A percentile compares a stretch with the other conserved stretches of the same genome.
Conservation (phyloP, 1,140 invertebrate species). For the Dinothrombium tinctorium region DNA sequence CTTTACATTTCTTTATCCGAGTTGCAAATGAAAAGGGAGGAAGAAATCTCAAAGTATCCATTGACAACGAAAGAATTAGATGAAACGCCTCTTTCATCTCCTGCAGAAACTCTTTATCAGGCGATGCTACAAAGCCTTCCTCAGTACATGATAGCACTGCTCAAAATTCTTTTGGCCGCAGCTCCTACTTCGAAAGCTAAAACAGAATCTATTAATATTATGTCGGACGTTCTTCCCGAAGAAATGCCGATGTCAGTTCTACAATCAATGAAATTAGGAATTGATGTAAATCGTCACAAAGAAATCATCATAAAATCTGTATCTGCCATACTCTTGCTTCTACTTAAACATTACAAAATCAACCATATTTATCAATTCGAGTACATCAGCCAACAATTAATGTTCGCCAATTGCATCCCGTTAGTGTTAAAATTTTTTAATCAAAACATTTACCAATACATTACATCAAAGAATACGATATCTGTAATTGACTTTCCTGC, state of each 20-base stretch:
- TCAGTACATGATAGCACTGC: constrained; percentile 84
- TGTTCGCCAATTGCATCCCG: constrained; percentile 98
- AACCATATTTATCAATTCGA: constrained; percentile 99
- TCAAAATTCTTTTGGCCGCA: constrained; percentile 90
- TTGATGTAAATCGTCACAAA: constrained; percentile 94
- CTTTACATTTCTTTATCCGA: constrained; percentile 27
- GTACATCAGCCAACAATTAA: constrained; percentile 94
- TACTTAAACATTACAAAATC: constrained; percentile 96
- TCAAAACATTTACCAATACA: constrained; percentile 87
- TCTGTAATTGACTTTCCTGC: constrained; percentile 82
- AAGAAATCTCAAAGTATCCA: constrained; percentile 27
- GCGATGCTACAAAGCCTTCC: constrained; percentile 75
- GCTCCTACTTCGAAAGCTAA: constrained; percentile 94
- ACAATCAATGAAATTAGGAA: constrained; percentile 86
- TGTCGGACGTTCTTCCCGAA: constrained; percentile 86
- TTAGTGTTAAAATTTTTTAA: constrained; percentile 97
- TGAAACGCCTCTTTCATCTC: constrained; percentile 20
- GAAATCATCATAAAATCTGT: constrained; percentile 97
- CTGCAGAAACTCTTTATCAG: constrained; percentile 67
- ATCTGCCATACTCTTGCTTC: constrained; percentile 68
- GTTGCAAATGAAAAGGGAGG: constrained; percentile 27
- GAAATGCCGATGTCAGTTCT: constrained; percentile 90
- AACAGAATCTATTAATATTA: constrained; percentile 92
- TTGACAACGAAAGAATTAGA: constrained; percentile 18
- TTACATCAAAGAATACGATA: constrained; percentile 72